These are phyloP conservation scores for Danio choprae DNA, from an alignment of 2,797 vertebrate genomes.

Conservation along the genomic window DNA sequence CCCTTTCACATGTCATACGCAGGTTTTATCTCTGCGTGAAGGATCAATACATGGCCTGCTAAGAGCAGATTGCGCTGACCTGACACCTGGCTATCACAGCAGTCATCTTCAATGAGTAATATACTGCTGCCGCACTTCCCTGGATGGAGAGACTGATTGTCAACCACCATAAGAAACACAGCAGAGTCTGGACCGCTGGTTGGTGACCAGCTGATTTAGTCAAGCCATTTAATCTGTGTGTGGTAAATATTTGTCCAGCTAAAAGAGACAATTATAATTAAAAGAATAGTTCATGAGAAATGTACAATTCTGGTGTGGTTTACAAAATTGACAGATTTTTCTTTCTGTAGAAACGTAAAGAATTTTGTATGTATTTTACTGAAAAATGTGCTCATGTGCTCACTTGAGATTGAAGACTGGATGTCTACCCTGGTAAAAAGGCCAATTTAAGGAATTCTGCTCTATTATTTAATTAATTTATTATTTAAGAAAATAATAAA, in stretches of 20 bases:
- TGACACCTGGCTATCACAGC: slow-evolving; percentile 61
- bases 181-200: slow-evolving; percentile 11
- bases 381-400: too few species aligned
- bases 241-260: slow-evolving; percentile 20
- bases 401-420: too few species aligned
- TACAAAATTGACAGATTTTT: too few species aligned
- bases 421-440: too few species aligned
- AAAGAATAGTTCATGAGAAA: not conserved
- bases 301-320: not conserved
- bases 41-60: slow-evolving; percentile 57
- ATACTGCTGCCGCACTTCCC: slow-evolving; percentile 52
- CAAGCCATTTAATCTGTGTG: slow-evolving; percentile 16
- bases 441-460: too few species aligned
- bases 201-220: slow-evolving; percentile 44
- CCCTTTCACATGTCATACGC: slow-evolving; percentile 52
- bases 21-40: slow-evolving; percentile 57
- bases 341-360: too few species aligned
- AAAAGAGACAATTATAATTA: slow-evolving; percentile 10
- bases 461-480: too few species aligned
- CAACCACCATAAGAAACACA: slow-evolving; percentile 48
- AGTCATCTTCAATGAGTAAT: slow-evolving; percentile 57
- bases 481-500: too few species aligned
- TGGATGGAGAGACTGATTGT: slow-evolving; percentile 52
- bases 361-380: too few species aligned
- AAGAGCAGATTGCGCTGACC: slow-evolving; percentile 59